A percentile compares a stretch with the other conserved stretches of the same genome.
Conservation (phyloP, 2,797 vertebrate species). For the Enoplosus armatus region DNA sequence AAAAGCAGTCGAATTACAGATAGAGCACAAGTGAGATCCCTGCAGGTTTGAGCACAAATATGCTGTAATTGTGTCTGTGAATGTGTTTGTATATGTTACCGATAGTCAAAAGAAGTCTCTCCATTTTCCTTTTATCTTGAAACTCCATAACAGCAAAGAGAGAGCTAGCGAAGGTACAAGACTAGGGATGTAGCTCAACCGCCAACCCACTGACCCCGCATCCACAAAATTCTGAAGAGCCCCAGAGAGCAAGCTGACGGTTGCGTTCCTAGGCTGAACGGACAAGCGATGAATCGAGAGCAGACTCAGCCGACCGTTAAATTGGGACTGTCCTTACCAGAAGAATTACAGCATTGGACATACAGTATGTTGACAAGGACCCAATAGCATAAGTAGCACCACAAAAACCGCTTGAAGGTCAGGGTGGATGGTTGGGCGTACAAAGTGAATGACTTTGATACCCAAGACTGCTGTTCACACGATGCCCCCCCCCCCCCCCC, state of each 20-base stretch:
- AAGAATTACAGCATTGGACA: neutral
- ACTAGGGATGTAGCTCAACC: conserved; percentile 8
- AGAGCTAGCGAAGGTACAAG: neutral
- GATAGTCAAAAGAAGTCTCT: neutral
- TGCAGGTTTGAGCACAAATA: conserved; percentile 9
- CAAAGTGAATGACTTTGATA: neutral
- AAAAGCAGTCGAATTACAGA: neutral
- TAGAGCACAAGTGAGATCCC: neutral
- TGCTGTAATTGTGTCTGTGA: neutral
- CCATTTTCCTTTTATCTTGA: neutral
- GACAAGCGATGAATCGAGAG: neutral
- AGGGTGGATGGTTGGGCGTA: neutral
- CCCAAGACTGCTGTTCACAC: neutral
- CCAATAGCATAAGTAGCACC: neutral
- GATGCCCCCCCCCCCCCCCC: too few relatives aligned
- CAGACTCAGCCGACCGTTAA: neutral
- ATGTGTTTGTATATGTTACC: neutral
- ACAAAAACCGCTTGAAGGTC: neutral
- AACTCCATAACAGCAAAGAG: neutral
- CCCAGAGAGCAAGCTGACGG: conserved; percentile 1
- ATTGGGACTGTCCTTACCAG: neutral
- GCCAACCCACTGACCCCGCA: conserved; percentile 36
- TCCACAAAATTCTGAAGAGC: neutral
- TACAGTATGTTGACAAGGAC: neutral
- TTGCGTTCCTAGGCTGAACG: conserved; percentile 6